Evolutionary conservation across 2,888 invertebrate species (phyloP), one percentile per base, ranked within the genome.

Genomic region (Polyploca ridens): DNA sequence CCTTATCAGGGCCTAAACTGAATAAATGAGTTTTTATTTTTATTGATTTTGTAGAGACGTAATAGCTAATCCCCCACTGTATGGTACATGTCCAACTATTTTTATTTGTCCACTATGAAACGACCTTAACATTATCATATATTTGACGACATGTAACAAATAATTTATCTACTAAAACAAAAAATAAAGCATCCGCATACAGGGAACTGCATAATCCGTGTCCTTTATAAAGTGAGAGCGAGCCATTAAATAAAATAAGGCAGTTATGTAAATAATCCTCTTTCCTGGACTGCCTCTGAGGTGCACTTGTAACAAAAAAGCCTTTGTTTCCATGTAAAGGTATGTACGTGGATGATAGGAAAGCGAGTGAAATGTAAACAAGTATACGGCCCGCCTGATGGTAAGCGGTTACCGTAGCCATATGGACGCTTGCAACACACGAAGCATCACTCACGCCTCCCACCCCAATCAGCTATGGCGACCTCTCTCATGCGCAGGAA

Each of bases 201-300:
- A 74, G 72, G 75, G 75, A 75, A 83, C 82, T 82, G 82, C 83
- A 88, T 88, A 84, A 86, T 86, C 80, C 79, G 73, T 79, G 82
- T 82, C 79, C 75, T 78, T 77, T 77, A 80, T 82, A 78, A 81
- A 84, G 83, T 86, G 82, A 83, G 83, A 76, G 77, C 73, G 77
- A 72, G 76, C 79, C 87, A 83, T 86, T 86, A 87, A 89, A 90
- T 85, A 84, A 87, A 86, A 86, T 90, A 88, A 90, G 88, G 86
- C 83, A 86, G 89, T 89, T 91, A 91, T 90, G 90, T 88, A 90
- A 91, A 91, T 91, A 78, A 82, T 72, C 71, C 41, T 13, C 73
- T 76, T 27, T 27, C 27, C 27, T 79, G 77, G 82, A 78, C 78
- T 74, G 85, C 81, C 83, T 81, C 79, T 76, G 76, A 79, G 81